phyloP scores from a whole-genome alignment of 1,140 invertebrate genomes.

The Aporrectodea caliginosa region DNA sequence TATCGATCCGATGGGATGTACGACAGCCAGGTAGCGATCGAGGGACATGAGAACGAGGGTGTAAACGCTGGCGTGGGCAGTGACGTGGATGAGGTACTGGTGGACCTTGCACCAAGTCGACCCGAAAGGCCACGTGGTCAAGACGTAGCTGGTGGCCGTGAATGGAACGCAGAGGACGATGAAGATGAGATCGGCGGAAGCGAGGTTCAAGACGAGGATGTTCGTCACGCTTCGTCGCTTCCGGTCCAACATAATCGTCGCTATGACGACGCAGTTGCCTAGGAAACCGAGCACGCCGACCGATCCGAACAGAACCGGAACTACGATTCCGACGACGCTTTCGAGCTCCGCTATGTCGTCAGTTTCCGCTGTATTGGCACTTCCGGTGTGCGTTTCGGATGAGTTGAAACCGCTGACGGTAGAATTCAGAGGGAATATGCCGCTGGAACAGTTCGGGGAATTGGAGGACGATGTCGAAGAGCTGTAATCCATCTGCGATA shows the following conservation, averaged over 20 bases:
- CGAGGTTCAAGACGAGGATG: slow-evolving; percentile 79
- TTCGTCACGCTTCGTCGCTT: slow-evolving; percentile 91
- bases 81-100: slow-evolving; percentile 68
- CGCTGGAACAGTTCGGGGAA: no score
- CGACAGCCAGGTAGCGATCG: no score
- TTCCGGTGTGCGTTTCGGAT: no score
- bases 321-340: slow-evolving; percentile 53
- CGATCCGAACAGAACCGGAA: slow-evolving; percentile 80
- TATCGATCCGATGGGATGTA: slow-evolving; percentile 87
- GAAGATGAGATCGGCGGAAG: slow-evolving; percentile 83
- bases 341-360: no score
- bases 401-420: no score
- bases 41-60: no score
- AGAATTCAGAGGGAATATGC: no score
- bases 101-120: slow-evolving; percentile 84
- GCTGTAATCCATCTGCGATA: no score
- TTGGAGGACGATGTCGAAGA: no score
- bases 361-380: no score
- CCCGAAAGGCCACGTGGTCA: slow-evolving; percentile 77
- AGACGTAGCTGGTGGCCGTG: slow-evolving; percentile 53
- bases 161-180: slow-evolving; percentile 89
- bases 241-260: slow-evolving; percentile 76
- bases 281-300: slow-evolving; percentile 81
- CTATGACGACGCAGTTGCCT: slow-evolving; percentile 79
- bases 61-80: slow-evolving; percentile 87